phyloP scores from a whole-genome alignment of 2,113 vertebrate genomes.

The Carettochelys insculpta region DNA sequence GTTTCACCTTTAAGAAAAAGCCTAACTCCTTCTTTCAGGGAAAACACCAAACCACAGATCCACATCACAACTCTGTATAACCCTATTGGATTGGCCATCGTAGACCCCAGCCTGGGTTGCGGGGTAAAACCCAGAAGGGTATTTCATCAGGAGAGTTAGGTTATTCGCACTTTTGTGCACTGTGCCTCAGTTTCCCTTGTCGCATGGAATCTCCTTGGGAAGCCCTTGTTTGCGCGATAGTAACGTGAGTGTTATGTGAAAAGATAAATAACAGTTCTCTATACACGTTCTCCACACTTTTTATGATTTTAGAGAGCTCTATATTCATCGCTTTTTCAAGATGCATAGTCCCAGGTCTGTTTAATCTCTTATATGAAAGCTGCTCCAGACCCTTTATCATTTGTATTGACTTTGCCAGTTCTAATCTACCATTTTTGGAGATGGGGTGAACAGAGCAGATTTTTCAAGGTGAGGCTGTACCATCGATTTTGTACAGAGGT shows the following conservation, averaged over 20 bases:
- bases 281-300: background rate
- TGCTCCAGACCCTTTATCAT: background rate
- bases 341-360: background rate
- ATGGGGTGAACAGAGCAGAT: background rate
- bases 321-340: background rate
- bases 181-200: no score
- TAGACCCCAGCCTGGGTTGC: no score
- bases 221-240: no score
- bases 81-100: no score
- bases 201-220: no score
- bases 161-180: no score
- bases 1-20: no score
- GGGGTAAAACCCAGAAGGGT: no score
- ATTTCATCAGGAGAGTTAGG: no score
- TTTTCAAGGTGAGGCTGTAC: background rate
- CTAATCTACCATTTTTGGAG: background rate
- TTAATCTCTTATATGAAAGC: background rate
- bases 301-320: background rate
- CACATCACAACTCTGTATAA: no score
- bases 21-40: no score
- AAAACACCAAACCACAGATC: no score
- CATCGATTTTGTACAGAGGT: background rate
- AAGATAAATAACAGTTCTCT: background rate
- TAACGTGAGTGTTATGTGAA: background rate
- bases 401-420: background rate